phyloP scores from a whole-genome alignment of 2,797 vertebrate genomes.

The Threskiornis aethiopicus region DNA sequence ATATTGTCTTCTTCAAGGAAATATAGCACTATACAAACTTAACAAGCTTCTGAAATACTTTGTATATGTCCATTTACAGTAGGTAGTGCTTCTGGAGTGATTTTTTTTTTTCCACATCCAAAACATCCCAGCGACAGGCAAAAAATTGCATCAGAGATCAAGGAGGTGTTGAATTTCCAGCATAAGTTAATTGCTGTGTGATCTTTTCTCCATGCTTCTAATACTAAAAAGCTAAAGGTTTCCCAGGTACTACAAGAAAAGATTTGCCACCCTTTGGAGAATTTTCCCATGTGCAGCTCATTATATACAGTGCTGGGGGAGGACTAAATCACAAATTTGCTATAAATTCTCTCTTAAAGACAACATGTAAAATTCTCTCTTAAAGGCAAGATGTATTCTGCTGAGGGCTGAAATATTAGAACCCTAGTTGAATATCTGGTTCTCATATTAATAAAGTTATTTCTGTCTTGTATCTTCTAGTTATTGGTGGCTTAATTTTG shows the following conservation, averaged over 20 bases:
- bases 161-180: conserved; percentile 11
- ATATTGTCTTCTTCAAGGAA: not conserved
- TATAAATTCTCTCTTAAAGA: conserved; percentile 16
- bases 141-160: not conserved
- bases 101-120: not conserved
- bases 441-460: not conserved
- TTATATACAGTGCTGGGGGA: not conserved
- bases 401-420: not conserved
- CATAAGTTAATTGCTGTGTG: not conserved
- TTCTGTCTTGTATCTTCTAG: not conserved
- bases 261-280: conserved; percentile 13
- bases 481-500: not conserved
- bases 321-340: not conserved
- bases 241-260: not conserved
- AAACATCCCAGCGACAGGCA: not conserved
- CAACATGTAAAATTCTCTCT: not conserved
- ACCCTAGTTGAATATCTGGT: not conserved
- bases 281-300: not conserved
- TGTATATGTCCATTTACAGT: not conserved
- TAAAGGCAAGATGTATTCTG: not conserved
- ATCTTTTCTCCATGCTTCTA: not conserved
- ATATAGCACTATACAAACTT: not conserved
- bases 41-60: not conserved
- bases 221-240: not conserved
- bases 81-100: not conserved